These are phyloP conservation scores for Anabacerthia variegaticeps DNA, from an alignment of 2,797 vertebrate species.

Conservation along the genomic window DNA sequence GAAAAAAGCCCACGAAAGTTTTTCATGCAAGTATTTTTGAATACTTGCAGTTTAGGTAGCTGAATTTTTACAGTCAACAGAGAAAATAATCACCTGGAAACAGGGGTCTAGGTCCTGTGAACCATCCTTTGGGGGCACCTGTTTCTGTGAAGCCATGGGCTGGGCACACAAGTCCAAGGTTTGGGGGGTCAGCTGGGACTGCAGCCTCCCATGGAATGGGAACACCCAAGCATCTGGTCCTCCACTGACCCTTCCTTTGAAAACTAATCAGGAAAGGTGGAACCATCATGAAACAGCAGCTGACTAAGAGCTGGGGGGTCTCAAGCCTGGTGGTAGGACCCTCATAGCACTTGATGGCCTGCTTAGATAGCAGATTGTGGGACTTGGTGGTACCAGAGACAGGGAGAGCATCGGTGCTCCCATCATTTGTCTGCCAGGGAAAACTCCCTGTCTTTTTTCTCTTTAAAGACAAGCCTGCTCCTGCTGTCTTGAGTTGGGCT, in stretches of 20 bases:
- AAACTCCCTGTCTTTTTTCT: neutral
- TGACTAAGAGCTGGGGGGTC: neutral
- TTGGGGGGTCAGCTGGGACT: neutral
- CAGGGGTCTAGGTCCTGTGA: neutral
- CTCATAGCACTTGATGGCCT: neutral
- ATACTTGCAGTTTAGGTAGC: neutral
- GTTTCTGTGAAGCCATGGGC: fast-evolving
- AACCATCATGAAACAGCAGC: neutral
- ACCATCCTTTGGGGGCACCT: neutral
- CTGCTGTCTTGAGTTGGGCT: neutral
- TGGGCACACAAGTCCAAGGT: neutral
- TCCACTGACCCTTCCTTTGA: neutral
- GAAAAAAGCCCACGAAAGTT: neutral
- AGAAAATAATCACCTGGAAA: neutral
- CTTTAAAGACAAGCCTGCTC: neutral
- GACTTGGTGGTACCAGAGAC: neutral
- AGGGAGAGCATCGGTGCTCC: neutral
- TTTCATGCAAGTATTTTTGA: neutral
- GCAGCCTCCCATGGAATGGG: neutral
- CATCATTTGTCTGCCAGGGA: neutral
- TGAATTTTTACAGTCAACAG: neutral
- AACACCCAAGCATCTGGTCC: neutral
- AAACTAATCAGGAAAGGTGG: neutral
- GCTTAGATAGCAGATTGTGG: neutral
- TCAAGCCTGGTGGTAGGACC: neutral